A percentile compares a stretch with the other conserved stretches of the same genome.
Conservation (phyloP, 1,140 invertebrate species). For the Aricia agestis region DNA sequence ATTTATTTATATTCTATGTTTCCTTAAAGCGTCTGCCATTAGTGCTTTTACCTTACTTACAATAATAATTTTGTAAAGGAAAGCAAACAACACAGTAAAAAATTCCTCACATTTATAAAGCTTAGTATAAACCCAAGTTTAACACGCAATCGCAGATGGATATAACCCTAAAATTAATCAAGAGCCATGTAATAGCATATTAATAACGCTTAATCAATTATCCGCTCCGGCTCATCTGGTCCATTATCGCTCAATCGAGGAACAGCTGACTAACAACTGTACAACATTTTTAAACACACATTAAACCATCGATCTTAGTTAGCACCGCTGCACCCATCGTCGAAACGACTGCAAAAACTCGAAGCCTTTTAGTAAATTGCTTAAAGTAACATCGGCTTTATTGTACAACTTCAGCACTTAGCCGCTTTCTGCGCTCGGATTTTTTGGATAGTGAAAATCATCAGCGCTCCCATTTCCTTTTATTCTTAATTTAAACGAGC, state of each 20-base stretch:
- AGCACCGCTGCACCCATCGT: slow-evolving; percentile 11
- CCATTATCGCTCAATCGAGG: slow-evolving; percentile 10
- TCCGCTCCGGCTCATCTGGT: not conserved
- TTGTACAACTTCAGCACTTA: slow-evolving; percentile 2
- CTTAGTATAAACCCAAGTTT: too few relatives aligned
- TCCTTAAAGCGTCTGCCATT: too few relatives aligned
- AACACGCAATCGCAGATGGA: not conserved
- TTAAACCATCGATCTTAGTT: slow-evolving; percentile 16
- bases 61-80: too few relatives aligned
- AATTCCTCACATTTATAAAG: too few relatives aligned
- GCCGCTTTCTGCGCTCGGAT: not conserved
- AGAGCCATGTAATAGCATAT: slow-evolving; percentile 3
- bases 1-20: too few relatives aligned
- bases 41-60: too few relatives aligned
- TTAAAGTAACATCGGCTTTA: slow-evolving; percentile 15
- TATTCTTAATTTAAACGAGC: not conserved
- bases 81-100: too few relatives aligned
- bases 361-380: slow-evolving; percentile 16
- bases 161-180: not conserved
- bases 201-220: slow-evolving; percentile 12
- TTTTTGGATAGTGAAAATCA: slow-evolving; percentile 1
- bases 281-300: slow-evolving; percentile 16
- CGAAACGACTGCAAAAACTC: slow-evolving; percentile 10
- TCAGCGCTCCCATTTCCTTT: not conserved
- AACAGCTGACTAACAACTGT: slow-evolving; percentile 10